phyloP scores from a whole-genome alignment of 2,888 invertebrate species.

The Agrochola litura region DNA sequence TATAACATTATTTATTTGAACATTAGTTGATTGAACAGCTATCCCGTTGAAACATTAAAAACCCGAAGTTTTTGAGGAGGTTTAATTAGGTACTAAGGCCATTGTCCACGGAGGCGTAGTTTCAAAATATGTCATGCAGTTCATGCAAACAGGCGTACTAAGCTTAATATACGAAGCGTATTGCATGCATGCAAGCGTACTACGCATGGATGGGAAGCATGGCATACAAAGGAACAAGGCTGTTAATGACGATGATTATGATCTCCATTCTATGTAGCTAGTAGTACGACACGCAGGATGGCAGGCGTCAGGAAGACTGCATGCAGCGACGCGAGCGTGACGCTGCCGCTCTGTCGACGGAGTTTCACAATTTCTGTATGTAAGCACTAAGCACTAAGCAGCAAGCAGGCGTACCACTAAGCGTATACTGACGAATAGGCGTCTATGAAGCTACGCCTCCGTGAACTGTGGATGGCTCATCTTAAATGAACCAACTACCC shows the following conservation, averaged over 20 bases:
- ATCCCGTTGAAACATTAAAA: no score
- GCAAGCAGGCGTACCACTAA: not conserved
- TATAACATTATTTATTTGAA: no score
- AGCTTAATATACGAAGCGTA: not conserved
- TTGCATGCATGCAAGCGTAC: not conserved
- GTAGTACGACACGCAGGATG: not conserved
- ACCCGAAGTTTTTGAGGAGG: not conserved
- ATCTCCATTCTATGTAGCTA: not conserved
- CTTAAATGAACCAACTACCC: not conserved
- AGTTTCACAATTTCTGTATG: not conserved
- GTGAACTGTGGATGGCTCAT: not conserved
- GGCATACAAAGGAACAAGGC: not conserved
- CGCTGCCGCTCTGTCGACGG: not conserved
- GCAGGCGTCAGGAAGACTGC: not conserved
- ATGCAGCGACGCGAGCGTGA: not conserved
- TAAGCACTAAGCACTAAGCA: conserved; percentile 9
- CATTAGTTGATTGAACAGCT: no score
- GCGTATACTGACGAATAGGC: not conserved
- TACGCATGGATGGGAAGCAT: not conserved
- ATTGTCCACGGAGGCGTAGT: not conserved
- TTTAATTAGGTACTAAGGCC: not conserved
- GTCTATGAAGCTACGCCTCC: not conserved
- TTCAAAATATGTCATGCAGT: not conserved
- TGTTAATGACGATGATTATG: not conserved
- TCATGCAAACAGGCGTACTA: not conserved